Base-by-base conservation (phyloP, 2,113 vertebrate species). In the Heterotilapia buettikoferi region DNA sequence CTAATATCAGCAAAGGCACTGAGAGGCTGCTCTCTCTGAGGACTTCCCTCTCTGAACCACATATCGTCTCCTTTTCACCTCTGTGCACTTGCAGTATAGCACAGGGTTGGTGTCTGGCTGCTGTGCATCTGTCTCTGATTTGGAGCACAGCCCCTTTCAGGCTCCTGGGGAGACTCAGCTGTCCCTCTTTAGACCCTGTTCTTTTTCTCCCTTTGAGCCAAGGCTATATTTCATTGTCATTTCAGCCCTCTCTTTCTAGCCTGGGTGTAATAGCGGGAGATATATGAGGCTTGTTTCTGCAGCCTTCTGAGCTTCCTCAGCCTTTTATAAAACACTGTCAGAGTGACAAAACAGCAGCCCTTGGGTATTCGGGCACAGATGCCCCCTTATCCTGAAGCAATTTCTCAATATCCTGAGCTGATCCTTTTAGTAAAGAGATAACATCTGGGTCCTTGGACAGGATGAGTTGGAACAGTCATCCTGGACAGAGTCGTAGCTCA, bases 301-400 rank as follows among this genome's bases (percentile, higher is more conserved):
- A 87, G 89, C 89, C 93, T 95, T 95, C 91, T 90, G 90, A 95
- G 93, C 93, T 95, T 94, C 94, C 94, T 93, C 89, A 83, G 93
- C 91, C 90, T 93, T 94, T 95, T 94, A 95, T 94, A 95, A 95
- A 95, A 92, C 91, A 93, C 91, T 96, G 95, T 96, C 96, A 96
- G 89, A 91, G 93, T 96, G 95, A 96, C 94, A 96, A 94, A 96
- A 96, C 93, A 91, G 94, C 85, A 85, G 94, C 95, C 92, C 90
- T 61, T 92, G 93, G 95, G 92, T 95, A 88, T 94, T 90, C 29
- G 43, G 91, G 92, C 93, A 93, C 94, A 94, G 94, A 93, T 94
- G 88, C 90, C 86, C 88, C 68, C 81, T 89, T 85, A 78, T 94
- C 92, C 89, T 52, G 33, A 80, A 88, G 94, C 91, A 43, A 92